Evolutionary conservation across 2,113 vertebrate genomes (phyloP).

Genomic region (Lagopus leucura): DNA sequence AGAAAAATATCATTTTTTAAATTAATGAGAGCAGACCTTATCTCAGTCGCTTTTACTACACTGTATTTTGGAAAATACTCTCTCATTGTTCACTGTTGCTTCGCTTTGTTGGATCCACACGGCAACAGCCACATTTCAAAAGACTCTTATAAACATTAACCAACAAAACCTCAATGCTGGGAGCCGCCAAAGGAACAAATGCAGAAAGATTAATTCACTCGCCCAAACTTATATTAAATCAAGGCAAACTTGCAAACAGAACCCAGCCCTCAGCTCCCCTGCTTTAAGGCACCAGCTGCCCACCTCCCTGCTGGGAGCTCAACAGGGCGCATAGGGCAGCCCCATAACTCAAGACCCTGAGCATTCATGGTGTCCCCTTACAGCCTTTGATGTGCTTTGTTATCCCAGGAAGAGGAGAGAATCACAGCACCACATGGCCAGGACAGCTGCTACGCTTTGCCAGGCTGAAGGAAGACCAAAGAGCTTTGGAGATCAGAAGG

Average conservation of each 20-base stretch:
- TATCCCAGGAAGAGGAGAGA: not conserved
- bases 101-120: conserved; percentile 34
- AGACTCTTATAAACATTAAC: conserved; percentile 24
- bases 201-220: not conserved
- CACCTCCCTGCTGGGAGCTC: accelerated
- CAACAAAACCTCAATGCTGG: conserved; percentile 5
- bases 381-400: not conserved
- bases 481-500: not conserved
- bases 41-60: conserved; percentile 30
- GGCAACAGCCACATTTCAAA: conserved; percentile 34
- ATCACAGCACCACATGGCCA: not conserved
- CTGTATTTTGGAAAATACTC: conserved; percentile 7
- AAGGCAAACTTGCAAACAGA: accelerated
- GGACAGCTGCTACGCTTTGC: not conserved
- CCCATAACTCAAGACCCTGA: accelerated
- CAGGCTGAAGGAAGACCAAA: accelerated
- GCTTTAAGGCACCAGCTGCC: accelerated
- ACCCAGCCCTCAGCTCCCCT: accelerated
- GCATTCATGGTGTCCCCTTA: not conserved
- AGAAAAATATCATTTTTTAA: conserved; percentile 64
- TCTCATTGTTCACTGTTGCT: not conserved
- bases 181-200: not conserved
- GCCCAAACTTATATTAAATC: not conserved
- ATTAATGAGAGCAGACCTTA: conserved; percentile 66
- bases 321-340: not conserved